Percentiles rank a stretch among this genome's conserved stretches.
Conservation (phyloP, 2,888 invertebrate genomes). For the Spodoptera littoralis region DNA sequence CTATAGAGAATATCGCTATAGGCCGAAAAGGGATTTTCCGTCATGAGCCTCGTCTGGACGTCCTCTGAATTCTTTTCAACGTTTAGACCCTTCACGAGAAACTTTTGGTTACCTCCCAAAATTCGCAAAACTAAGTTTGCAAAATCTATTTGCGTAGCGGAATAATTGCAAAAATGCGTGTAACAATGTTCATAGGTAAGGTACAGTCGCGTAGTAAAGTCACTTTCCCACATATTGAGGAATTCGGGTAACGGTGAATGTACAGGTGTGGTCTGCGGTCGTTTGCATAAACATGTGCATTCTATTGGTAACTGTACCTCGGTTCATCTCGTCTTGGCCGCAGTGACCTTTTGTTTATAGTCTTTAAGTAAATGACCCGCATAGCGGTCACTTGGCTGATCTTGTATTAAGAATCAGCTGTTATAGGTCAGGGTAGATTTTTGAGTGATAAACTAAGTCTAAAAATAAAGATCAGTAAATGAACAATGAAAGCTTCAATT, state of each 20-base stretch:
- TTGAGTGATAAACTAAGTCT: too few species aligned
- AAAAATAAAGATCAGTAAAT: too few species aligned
- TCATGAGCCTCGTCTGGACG: too few species aligned
- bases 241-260: slow-evolving; percentile 59
- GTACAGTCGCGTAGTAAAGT: slow-evolving; percentile 18
- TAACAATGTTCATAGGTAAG: slow-evolving; percentile 18
- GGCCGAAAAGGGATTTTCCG: too few species aligned
- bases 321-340: slow-evolving; percentile 39
- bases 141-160: slow-evolving; percentile 9
- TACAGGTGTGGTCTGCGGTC: slow-evolving; percentile 48
- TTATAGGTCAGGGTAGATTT: background rate
- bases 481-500: too few species aligned
- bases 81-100: too few species aligned
- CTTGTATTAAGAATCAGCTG: background rate
- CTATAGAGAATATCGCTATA: too few species aligned
- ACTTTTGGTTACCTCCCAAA: too few species aligned
- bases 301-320: slow-evolving; percentile 54
- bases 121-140: too few species aligned
- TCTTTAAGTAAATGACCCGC: slow-evolving; percentile 20
- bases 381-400: background rate
- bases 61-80: too few species aligned
- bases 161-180: slow-evolving; percentile 34
- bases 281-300: slow-evolving; percentile 56
- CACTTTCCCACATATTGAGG: slow-evolving; percentile 53
- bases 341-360: slow-evolving; percentile 42